These are phyloP conservation scores for Sebastes hubbsi DNA, from an alignment of 2,797 vertebrate species.

Conservation along the genomic window DNA sequence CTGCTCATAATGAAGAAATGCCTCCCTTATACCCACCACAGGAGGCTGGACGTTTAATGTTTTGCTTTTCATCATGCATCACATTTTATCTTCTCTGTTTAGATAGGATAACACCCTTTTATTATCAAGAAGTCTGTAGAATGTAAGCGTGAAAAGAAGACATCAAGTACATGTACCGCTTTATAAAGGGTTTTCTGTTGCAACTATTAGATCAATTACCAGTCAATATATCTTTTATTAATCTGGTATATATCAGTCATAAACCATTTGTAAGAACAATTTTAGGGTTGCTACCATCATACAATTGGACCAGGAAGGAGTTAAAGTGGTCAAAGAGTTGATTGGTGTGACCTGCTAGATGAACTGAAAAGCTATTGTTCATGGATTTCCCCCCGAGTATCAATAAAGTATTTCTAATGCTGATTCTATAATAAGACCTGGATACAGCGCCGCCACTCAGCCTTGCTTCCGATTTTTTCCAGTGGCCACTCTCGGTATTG, in stretches of 20 bases:
- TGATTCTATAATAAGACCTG: too few relatives aligned
- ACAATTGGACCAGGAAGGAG: background rate
- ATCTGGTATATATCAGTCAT: background rate
- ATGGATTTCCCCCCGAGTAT: too few relatives aligned
- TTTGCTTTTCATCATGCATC: background rate
- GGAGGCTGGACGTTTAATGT: background rate
- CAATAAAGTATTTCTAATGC: too few relatives aligned
- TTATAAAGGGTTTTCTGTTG: background rate
- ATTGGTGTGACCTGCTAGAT: background rate
- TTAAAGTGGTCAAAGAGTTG: background rate
- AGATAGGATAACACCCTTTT: background rate
- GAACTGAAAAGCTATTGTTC: background rate
- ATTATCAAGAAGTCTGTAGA: background rate
- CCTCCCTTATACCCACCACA: background rate
- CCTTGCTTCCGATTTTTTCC: too few relatives aligned
- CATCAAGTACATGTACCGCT: background rate
- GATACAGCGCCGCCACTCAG: too few relatives aligned
- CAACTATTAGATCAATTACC: background rate
- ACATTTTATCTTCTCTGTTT: background rate
- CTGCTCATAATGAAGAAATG: background rate
- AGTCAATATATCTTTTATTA: background rate
- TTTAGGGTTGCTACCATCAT: background rate
- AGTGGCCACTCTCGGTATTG: too few relatives aligned
- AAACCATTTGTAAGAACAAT: background rate
- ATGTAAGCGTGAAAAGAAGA: background rate